A percentile compares a stretch with the other conserved stretches of the same genome.
Evolutionary conservation across 2,113 vertebrate genomes (phyloP).

Genomic region (Pelecanoides urinatrix): DNA sequence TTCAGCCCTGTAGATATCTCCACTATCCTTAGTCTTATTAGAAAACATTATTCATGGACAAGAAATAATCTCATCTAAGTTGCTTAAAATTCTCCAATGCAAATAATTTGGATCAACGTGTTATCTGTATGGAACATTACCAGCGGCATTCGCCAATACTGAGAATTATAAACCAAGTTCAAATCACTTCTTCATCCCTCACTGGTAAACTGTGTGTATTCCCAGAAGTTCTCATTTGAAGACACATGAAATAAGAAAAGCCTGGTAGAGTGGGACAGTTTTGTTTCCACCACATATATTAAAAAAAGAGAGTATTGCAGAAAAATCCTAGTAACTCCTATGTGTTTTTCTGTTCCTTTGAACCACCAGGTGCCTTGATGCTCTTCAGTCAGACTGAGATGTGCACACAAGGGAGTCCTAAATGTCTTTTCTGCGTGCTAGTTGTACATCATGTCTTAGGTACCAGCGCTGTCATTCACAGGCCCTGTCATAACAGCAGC

Average conservation of each 20-base stretch:
- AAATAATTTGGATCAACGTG: neutral
- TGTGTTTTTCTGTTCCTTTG: neutral
- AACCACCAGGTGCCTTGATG: neutral
- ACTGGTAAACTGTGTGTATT: neutral
- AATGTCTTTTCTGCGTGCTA: neutral
- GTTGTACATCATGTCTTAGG: neutral
- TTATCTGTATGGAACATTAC: neutral
- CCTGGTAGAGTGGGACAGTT: neutral
- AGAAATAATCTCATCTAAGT: neutral
- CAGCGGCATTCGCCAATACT: neutral
- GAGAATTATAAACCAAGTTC: neutral
- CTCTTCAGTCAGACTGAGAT: neutral
- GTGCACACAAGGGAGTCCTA: neutral
- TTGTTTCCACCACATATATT: neutral
- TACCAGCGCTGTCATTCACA: neutral
- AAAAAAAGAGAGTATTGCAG: neutral
- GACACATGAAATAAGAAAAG: neutral
- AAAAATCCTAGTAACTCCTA: neutral
- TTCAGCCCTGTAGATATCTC: neutral
- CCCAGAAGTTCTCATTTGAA: neutral
- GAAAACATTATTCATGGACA: neutral
- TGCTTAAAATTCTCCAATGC: neutral
- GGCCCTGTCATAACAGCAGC: neutral
- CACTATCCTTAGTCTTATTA: neutral
- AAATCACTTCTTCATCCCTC: neutral